Base-by-base conservation (phyloP, 2,888 invertebrate species). In the Hoplodrina ambigua region DNA sequence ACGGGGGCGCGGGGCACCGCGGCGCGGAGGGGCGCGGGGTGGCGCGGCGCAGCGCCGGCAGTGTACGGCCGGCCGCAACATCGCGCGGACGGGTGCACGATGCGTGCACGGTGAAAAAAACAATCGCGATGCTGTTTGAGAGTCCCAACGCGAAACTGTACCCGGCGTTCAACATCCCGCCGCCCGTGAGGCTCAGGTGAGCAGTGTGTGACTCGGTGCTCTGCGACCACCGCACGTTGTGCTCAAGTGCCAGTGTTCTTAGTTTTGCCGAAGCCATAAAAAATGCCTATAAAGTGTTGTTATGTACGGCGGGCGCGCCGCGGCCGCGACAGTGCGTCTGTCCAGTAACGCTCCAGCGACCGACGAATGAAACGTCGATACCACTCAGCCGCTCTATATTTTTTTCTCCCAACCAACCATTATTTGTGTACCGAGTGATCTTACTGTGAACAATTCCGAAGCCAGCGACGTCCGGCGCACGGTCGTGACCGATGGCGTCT, bases 91-190 rank as follows among this genome's bases (percentile, higher is more conserved):
- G 90, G 81, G 86, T 89, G 85, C 92, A 93, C 86, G 67, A 93
- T 91, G 94, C 90, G 91, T 89, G 90, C 90, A 89, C 94, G 91
- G 93, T 94, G 93, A 93, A 94, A 92, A 72, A 92, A 89, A 84
- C 77, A 78, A 87, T 89, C 93, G 93, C 93, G 92, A 97, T 97
- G 97, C 95, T 97, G 93, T 97, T 97, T 93, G 97, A 97, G 94
- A 97, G 96, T 96, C 97, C 97, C 90, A 96, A 97, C 90, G 97
- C 97, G 93, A 96, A 97, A 94, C 96, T 97, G 92, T 97, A 96
- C 92, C 97, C 97, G 86, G 95, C 96, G 87, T 97, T 97, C 94
- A 97, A 96, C 93, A 97, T 97, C 91, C 97, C 97, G 88, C 97
- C 97, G 91, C 97, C 97, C 84, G 96, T 97, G 76, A 92, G 96